These are phyloP conservation scores for Rhabdophis nuchalis DNA, from an alignment of 2,797 vertebrate genomes.

Conservation along the genomic window DNA sequence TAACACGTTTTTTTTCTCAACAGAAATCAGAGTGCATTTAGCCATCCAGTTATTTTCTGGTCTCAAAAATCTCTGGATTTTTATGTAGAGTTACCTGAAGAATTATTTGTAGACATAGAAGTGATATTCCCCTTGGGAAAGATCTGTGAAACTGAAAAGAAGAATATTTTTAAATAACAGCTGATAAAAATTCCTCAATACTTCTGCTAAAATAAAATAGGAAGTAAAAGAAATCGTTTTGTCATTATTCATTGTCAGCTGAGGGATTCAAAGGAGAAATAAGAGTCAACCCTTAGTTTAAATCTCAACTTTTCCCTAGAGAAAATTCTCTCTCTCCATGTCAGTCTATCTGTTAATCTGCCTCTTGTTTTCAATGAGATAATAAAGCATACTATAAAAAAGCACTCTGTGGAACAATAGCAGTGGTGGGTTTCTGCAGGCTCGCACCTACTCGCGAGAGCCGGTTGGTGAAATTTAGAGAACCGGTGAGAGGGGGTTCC, in stretches of 20 bases:
- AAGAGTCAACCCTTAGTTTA: neutral
- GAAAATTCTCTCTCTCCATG: neutral
- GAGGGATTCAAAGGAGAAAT: neutral
- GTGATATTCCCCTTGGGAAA: constrained; percentile 11
- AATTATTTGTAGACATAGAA: neutral
- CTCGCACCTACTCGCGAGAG: no score
- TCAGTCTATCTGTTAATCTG: neutral
- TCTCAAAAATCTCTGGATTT: neutral
- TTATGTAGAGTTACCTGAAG: constrained; percentile 3
- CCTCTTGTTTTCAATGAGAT: neutral
- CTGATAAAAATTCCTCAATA: neutral
- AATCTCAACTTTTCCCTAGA: neutral
- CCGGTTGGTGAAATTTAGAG: no score
- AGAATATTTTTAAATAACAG: neutral
- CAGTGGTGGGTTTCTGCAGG: no score
- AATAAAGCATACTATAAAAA: neutral
- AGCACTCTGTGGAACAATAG: no score
- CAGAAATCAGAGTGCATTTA: neutral
- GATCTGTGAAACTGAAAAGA: constrained; percentile 18
- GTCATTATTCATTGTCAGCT: neutral
- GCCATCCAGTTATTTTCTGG: neutral
- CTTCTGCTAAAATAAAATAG: neutral
- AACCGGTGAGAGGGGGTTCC: no score
- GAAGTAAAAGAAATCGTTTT: neutral
- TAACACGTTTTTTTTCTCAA: neutral